Evolutionary conservation across 2,888 invertebrate species (phyloP).

Genomic region (Napeogenes inachia): DNA sequence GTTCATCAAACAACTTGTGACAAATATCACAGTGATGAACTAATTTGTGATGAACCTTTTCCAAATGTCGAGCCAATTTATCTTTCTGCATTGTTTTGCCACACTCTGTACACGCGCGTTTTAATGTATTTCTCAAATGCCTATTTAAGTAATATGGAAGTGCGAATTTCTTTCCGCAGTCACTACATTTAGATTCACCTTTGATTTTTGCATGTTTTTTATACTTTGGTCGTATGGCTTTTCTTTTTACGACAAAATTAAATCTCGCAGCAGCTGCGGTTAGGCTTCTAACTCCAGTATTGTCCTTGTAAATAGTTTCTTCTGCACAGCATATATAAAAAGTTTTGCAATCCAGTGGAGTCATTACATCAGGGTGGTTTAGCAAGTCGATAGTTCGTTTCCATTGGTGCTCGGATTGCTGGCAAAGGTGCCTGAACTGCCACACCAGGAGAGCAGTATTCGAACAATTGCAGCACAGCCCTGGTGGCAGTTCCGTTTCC

Average conservation of each 20-base stretch:
- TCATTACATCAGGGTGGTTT: slow-evolving; percentile 31
- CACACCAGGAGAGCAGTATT: slow-evolving; percentile 45
- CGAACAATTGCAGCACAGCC: slow-evolving; percentile 52
- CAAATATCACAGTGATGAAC: slow-evolving; percentile 45
- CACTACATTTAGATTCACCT: slow-evolving; percentile 37
- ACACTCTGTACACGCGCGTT: slow-evolving; percentile 49
- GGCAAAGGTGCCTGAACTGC: slow-evolving; percentile 48
- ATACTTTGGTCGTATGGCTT: neutral
- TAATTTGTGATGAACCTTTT: slow-evolving; percentile 35
- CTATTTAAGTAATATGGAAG: slow-evolving; percentile 42
- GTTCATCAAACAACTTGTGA: slow-evolving; percentile 42
- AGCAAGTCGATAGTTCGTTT: slow-evolving; percentile 38
- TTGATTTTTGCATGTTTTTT: slow-evolving; percentile 16
- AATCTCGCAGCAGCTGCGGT: slow-evolving; percentile 38
- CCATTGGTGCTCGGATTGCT: slow-evolving; percentile 51
- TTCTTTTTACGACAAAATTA: slow-evolving; percentile 24
- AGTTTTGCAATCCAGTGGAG: slow-evolving; percentile 40
- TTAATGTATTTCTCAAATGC: slow-evolving; percentile 49
- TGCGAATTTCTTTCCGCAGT: slow-evolving; percentile 48
- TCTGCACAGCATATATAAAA: slow-evolving; percentile 46
- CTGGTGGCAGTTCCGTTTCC: slow-evolving; percentile 49
- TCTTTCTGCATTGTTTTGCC: slow-evolving; percentile 42
- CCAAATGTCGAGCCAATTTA: slow-evolving; percentile 46
- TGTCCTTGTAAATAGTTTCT: slow-evolving; percentile 38
- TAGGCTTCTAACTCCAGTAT: slow-evolving; percentile 13